These are phyloP conservation scores for Acropora tenuis DNA, from an alignment of 64 coral and sea anemone genomes.

Conservation along the genomic window DNA sequence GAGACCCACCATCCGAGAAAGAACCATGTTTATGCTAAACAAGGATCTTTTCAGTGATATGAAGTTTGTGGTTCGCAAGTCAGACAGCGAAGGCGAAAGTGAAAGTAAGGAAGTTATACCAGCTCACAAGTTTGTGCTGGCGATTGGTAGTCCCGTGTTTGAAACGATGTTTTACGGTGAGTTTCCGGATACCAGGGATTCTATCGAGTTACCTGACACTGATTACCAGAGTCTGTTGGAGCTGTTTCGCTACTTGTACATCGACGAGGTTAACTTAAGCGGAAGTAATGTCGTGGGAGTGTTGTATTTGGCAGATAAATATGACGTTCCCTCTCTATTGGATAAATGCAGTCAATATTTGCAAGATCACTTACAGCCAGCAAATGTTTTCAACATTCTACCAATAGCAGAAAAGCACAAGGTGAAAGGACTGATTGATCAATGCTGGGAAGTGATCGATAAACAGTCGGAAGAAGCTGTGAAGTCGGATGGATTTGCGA, in stretches of 20 bases:
- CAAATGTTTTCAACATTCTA: constrained; percentile 46
- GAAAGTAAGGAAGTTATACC: neutral
- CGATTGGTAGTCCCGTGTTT: constrained; percentile 47
- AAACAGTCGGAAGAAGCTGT: constrained; percentile 18
- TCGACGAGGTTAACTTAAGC: constrained; percentile 23
- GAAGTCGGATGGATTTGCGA: constrained; percentile 15
- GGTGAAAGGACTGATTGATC: neutral
- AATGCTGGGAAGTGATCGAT: constrained; percentile 49
- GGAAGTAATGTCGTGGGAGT: constrained; percentile 50
- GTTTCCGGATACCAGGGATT: constrained; percentile 7
- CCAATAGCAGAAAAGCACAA: constrained; percentile 11
- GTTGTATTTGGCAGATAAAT: constrained; percentile 50
- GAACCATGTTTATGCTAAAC: constrained; percentile 60
- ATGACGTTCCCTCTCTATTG: constrained; percentile 27
- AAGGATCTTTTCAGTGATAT: constrained; percentile 52
- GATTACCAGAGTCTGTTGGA: constrained; percentile 40
- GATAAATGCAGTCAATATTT: constrained; percentile 35
- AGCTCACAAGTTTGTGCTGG: constrained; percentile 39
- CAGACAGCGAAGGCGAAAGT: neutral
- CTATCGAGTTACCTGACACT: constrained; percentile 38
- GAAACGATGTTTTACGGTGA: constrained; percentile 45
- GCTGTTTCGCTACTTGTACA: constrained; percentile 58
- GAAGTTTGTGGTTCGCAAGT: neutral
- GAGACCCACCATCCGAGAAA: constrained; percentile 19
- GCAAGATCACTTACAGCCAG: neutral